These are phyloP conservation scores for Ischnura elegans DNA, from an alignment of 2,888 invertebrate species.

Conservation along the genomic window DNA sequence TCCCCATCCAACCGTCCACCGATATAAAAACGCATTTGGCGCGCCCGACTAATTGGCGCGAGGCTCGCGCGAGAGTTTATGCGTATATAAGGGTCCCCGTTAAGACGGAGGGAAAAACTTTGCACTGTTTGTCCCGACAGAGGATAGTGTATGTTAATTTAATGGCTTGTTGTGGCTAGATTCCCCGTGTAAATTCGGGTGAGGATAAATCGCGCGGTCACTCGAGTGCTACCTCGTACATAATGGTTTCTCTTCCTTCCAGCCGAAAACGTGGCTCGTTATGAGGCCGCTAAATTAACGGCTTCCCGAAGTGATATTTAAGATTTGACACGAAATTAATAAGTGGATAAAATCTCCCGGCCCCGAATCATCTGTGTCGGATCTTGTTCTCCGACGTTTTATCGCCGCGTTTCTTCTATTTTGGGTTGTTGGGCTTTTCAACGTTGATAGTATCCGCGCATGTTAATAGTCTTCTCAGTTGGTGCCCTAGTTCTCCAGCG, in stretches of 20 bases:
- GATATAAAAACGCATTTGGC: slow-evolving; percentile 38
- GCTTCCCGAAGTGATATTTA: neutral
- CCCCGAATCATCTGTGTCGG: neutral
- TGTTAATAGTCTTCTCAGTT: no score
- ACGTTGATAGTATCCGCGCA: neutral
- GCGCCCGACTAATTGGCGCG: neutral
- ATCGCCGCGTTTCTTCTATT: neutral
- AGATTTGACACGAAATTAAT: neutral
- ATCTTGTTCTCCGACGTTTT: neutral
- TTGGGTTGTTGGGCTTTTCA: neutral
- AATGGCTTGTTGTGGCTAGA: slow-evolving; percentile 9
- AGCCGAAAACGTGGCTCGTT: neutral
- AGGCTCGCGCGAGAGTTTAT: neutral
- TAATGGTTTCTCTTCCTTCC: neutral
- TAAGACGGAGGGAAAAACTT: neutral
- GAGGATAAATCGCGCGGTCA: neutral
- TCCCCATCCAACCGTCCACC: neutral
- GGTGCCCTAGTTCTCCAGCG: neutral
- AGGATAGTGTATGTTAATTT: neutral
- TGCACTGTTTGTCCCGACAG: neutral
- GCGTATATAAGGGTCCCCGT: neutral
- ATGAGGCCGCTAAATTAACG: neutral
- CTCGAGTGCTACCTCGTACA: neutral
- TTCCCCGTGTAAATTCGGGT: neutral
- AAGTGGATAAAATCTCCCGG: neutral